These are phyloP conservation scores for Squalus acanthias DNA, from an alignment of 2,797 vertebrate genomes.

Conservation along the genomic window DNA sequence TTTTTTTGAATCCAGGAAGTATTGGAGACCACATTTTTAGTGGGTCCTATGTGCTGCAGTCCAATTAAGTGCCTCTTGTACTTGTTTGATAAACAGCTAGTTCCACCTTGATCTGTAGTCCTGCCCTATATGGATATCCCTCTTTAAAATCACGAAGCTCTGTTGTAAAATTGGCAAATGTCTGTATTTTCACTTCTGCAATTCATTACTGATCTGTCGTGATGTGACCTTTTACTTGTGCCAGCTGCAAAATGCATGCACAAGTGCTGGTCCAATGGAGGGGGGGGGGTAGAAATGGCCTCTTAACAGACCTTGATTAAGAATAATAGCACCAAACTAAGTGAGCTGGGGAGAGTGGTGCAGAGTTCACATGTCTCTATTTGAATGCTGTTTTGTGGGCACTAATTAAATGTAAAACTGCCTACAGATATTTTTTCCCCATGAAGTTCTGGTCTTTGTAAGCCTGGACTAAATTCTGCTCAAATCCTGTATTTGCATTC, in stretches of 20 bases:
- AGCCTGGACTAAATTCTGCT: not conserved
- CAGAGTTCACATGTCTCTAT: not conserved
- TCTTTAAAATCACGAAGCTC: not conserved
- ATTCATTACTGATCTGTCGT: not conserved
- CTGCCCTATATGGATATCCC: not conserved
- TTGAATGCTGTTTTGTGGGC: too few species aligned
- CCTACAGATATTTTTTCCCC: not conserved
- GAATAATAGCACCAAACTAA: not conserved
- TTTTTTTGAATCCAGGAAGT: too few species aligned
- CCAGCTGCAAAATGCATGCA: not conserved
- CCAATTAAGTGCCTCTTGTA: too few species aligned
- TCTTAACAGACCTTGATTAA: not conserved
- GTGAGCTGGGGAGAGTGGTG: not conserved
- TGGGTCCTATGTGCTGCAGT: too few species aligned
- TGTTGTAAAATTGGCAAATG: not conserved
- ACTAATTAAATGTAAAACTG: not conserved
- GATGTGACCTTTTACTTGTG: not conserved
- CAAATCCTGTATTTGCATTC: not conserved
- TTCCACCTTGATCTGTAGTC: not conserved
- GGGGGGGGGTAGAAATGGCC: not conserved
- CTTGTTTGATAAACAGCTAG: too few species aligned
- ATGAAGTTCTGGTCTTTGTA: not conserved
- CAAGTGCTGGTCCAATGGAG: not conserved
- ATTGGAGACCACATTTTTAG: too few species aligned
- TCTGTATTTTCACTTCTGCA: not conserved